These are phyloP conservation scores for Corydoras maculifer DNA, from an alignment of 2,113 vertebrate species.

Conservation along the genomic window DNA sequence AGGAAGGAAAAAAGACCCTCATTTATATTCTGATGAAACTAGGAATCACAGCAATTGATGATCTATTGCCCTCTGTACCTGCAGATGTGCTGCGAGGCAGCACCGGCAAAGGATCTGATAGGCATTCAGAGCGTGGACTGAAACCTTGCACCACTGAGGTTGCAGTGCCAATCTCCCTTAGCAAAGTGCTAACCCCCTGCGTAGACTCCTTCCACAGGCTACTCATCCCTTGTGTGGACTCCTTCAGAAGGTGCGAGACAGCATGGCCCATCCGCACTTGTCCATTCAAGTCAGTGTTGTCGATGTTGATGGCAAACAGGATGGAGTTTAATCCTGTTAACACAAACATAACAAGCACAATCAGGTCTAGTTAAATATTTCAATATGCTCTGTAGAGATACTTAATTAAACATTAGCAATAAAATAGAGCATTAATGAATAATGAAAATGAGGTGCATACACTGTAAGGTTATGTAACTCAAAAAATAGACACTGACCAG, in stretches of 20 bases:
- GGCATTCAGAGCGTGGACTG: constrained; percentile 72
- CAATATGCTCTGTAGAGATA: too few relatives aligned
- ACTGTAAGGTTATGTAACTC: background rate
- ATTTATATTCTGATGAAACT: background rate
- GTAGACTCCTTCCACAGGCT: constrained; percentile 89
- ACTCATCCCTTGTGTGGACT: constrained; percentile 94
- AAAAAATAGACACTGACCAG: constrained; percentile 69
- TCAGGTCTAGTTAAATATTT: too few relatives aligned
- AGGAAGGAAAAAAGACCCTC: background rate
- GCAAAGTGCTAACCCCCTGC: constrained; percentile 88
- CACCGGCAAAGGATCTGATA: constrained; percentile 82
- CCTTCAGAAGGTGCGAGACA: constrained; percentile 85
- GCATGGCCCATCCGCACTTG: constrained; percentile 60
- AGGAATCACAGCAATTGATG: background rate
- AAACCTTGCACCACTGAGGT: constrained; percentile 84
- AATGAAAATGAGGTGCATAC: background rate
- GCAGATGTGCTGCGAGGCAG: constrained; percentile 71
- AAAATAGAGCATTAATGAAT: background rate
- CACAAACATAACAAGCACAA: background rate
- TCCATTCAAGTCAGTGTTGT: constrained; percentile 93
- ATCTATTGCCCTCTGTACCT: constrained; percentile 45
- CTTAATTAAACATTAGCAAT: too few relatives aligned
- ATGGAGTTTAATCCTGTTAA: constrained; percentile 90
- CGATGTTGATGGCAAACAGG: constrained; percentile 96
- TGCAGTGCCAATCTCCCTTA: constrained; percentile 85